Evolutionary conservation across 2,888 invertebrate species (phyloP).

Genomic region (Brachyptera risi): DNA sequence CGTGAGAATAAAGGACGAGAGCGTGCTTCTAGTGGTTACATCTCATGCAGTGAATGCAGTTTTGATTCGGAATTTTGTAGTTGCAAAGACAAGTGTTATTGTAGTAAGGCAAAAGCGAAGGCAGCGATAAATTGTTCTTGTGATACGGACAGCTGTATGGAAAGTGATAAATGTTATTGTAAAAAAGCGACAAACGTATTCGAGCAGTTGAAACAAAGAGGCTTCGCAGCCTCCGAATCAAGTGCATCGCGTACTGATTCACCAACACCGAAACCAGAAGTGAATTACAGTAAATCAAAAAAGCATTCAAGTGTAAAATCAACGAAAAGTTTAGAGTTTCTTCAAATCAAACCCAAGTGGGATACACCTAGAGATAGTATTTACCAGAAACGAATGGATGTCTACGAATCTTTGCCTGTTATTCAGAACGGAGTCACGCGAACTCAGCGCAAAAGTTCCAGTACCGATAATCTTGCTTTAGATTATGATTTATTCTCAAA

Average conservation of each 20-base stretch:
- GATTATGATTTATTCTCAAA: conserved; percentile 69
- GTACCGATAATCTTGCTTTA: conserved; percentile 62
- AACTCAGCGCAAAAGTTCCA: conserved; percentile 39
- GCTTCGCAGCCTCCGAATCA: conserved; percentile 46
- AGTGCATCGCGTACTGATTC: conserved; percentile 38
- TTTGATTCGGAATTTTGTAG: conserved; percentile 81
- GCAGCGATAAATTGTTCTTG: conserved; percentile 57
- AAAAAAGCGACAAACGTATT: conserved; percentile 41
- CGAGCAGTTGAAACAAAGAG: conserved; percentile 50
- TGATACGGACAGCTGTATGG: conserved; percentile 82
- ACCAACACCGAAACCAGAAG: conserved; percentile 36
- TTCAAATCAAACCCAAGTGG: conserved; percentile 43
- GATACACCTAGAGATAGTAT: conserved; percentile 33
- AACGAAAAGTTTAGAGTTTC: conserved; percentile 44
- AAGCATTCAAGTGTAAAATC: conserved; percentile 37
- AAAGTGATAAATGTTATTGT: conserved; percentile 85
- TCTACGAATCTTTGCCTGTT: conserved; percentile 29
- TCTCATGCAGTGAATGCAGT: conserved; percentile 83
- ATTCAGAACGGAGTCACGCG: not conserved
- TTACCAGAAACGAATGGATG: conserved; percentile 35
- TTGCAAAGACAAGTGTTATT: conserved; percentile 81
- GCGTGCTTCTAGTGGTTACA: conserved; percentile 60
- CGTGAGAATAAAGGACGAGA: conserved; percentile 41
- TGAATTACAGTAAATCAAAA: conserved; percentile 37
- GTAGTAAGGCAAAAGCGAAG: conserved; percentile 46